phyloP scores from a whole-genome alignment of 2,888 invertebrate genomes.

The Tachina fera region DNA sequence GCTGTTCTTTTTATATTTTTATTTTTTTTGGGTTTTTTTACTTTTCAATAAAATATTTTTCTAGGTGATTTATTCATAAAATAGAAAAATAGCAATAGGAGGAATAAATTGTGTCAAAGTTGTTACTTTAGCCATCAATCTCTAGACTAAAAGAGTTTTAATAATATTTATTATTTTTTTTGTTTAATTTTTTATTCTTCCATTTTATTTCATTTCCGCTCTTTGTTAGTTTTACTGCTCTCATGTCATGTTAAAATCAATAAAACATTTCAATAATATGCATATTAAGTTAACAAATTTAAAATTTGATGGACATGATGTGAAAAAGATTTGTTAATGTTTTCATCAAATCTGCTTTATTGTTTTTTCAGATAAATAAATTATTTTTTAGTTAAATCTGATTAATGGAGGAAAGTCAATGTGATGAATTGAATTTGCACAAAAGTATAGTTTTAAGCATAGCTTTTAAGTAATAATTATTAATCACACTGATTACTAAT shows the following conservation, averaged over 20 bases:
- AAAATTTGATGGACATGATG: neutral
- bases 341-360: too few species aligned
- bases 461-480: too few species aligned
- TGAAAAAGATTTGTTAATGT: neutral
- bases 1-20: neutral
- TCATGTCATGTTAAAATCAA: neutral
- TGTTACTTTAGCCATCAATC: constrained; percentile 53
- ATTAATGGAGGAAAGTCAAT: too few species aligned
- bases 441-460: too few species aligned
- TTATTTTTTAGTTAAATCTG: too few species aligned
- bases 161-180: constrained; percentile 31
- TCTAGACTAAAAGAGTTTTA: constrained; percentile 41
- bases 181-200: neutral
- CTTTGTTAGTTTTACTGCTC: neutral
- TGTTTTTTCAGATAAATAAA: too few species aligned
- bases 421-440: too few species aligned
- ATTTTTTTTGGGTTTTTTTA: constrained; percentile 19
- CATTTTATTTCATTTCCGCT: neutral
- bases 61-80: constrained; percentile 67
- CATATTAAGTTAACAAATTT: constrained; percentile 3
- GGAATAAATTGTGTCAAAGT: constrained; percentile 58
- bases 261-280: neutral
- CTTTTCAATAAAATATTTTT: constrained; percentile 69
- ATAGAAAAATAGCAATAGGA: constrained; percentile 31
- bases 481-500: too few species aligned